Evolutionary conservation across 2,888 invertebrate species (phyloP).

Genomic region (Argyresthia goedartella): DNA sequence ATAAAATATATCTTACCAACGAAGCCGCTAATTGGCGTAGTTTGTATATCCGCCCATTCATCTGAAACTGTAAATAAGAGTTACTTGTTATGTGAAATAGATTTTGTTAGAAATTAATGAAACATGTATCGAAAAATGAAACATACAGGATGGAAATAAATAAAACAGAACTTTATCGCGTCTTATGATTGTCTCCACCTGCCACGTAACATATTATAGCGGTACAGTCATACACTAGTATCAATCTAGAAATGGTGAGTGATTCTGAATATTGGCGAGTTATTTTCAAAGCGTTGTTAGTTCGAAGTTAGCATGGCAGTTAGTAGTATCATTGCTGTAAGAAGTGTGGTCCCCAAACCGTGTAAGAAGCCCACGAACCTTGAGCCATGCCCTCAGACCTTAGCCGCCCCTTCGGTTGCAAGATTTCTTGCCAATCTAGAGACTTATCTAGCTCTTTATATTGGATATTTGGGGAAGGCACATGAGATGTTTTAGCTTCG

Average conservation of each 20-base stretch:
- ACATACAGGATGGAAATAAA: no score
- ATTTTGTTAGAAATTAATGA: no score
- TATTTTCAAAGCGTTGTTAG: background rate
- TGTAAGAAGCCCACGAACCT: conserved; percentile 54
- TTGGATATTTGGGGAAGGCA: conserved; percentile 48
- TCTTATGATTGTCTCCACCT: no score
- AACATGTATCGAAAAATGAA: no score
- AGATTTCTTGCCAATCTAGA: conserved; percentile 60
- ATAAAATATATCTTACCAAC: conserved; percentile 40
- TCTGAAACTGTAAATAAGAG: conserved; percentile 29
- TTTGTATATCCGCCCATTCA: conserved; percentile 44
- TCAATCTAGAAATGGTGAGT: background rate
- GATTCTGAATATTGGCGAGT: background rate
- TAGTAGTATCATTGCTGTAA: background rate
- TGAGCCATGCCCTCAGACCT: conserved; percentile 36
- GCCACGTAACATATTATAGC: background rate
- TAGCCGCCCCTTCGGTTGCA: conserved; percentile 17
- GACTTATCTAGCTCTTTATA: conserved; percentile 67
- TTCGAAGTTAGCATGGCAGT: background rate
- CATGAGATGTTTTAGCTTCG: conserved; percentile 41
- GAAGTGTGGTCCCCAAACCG: no score
- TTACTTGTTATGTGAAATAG: background rate
- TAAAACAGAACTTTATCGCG: no score
- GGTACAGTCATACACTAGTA: background rate
- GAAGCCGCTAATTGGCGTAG: conserved; percentile 36